phyloP scores from a whole-genome alignment of 2,888 invertebrate species.

The Perithous albicinctus region DNA sequence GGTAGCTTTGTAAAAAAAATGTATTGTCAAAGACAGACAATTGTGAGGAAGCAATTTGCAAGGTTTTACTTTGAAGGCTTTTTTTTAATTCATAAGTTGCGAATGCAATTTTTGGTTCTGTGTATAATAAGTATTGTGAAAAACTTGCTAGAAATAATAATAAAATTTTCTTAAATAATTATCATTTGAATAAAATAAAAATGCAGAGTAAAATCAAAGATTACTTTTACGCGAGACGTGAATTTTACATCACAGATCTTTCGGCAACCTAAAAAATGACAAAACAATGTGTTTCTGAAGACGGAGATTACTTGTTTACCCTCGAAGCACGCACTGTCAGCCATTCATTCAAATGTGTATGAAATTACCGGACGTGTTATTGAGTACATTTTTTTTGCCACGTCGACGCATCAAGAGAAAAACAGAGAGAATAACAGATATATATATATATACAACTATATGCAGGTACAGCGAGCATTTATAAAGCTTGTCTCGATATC shows the following conservation, averaged over 20 bases:
- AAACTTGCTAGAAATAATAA: not conserved
- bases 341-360: not conserved
- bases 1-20: no score
- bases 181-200: not conserved
- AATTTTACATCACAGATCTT: not conserved
- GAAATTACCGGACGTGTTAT: slow-evolving; percentile 1
- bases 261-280: not conserved
- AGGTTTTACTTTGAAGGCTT: no score
- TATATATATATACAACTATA: slow-evolving; percentile 16
- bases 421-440: slow-evolving; percentile 13
- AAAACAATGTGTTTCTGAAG: not conserved
- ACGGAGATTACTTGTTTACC: not conserved
- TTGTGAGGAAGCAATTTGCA: no score
- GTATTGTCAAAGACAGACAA: no score
- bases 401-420: slow-evolving; percentile 9
- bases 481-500: slow-evolving; percentile 51
- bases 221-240: not conserved
- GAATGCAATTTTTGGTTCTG: no score
- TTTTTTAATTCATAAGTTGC: no score
- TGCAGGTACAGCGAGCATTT: slow-evolving; percentile 32
- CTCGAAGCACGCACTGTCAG: not conserved
- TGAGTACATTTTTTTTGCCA: slow-evolving; percentile 19
- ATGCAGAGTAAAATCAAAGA: not conserved
- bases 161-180: not conserved
- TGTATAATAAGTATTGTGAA: no score